phyloP scores from a whole-genome alignment of 2,888 invertebrate genomes.

The Chorisops tibialis region DNA sequence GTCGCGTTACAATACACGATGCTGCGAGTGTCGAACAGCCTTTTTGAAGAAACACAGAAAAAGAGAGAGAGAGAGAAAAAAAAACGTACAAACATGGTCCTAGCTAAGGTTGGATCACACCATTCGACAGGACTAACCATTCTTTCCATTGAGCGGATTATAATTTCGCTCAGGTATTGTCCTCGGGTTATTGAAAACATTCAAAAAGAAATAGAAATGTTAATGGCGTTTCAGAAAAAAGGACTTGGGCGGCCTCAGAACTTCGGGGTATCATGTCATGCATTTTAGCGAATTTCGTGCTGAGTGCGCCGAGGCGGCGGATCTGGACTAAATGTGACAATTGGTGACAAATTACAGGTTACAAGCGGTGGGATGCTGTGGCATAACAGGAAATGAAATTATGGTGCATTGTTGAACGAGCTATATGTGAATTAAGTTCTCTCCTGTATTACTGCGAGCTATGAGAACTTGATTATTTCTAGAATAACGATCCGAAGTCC shows the following conservation, averaged over 20 bases:
- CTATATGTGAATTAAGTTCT: not conserved
- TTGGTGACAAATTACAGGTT: constrained; percentile 20
- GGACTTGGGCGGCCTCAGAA: constrained; percentile 16
- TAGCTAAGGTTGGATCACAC: not conserved
- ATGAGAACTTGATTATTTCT: no score
- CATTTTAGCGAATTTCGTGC: not conserved
- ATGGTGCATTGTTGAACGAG: not conserved
- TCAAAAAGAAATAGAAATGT: constrained; percentile 38
- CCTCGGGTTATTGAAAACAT: constrained; percentile 38
- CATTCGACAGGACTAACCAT: constrained; percentile 23
- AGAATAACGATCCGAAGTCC: no score
- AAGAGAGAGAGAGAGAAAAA: not conserved
- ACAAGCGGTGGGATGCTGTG: constrained; percentile 1
- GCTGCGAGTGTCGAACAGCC: not conserved
- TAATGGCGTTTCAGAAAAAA: constrained; percentile 32
- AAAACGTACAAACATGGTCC: not conserved
- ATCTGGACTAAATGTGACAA: constrained; percentile 10
- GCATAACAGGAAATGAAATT: constrained; percentile 22
- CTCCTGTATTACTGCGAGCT: no score
- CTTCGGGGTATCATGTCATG: constrained; percentile 22
- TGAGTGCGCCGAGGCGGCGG: constrained; percentile 3
- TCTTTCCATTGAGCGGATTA: constrained; percentile 30
- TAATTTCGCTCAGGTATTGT: constrained; percentile 37
- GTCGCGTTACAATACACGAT: constrained; percentile 2
- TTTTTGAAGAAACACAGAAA: not conserved